Evolutionary conservation across 2,888 invertebrate genomes (phyloP).

Genomic region (Hylaea fasciaria): DNA sequence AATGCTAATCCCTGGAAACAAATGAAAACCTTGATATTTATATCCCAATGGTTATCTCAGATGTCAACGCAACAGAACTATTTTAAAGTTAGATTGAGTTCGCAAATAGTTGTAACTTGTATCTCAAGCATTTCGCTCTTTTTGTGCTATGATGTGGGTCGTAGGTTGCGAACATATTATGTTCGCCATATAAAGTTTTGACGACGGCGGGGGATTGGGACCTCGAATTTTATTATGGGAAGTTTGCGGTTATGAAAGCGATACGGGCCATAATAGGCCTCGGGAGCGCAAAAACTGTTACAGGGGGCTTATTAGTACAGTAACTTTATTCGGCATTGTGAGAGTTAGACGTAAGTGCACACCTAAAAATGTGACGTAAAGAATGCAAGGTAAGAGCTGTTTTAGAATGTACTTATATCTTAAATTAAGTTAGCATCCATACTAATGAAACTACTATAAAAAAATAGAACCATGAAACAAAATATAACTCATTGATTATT

Average conservation of each 20-base stretch:
- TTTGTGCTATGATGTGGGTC: conserved; percentile 45
- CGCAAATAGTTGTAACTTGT: conserved; percentile 46
- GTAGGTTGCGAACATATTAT: conserved; percentile 20
- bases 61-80: conserved; percentile 58
- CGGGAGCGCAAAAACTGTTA: neutral
- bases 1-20: neutral
- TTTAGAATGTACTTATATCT: no score
- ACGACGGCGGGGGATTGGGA: conserved; percentile 19
- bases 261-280: neutral
- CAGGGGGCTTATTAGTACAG: neutral
- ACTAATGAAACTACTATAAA: no score
- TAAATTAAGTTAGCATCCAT: no score
- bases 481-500: no score
- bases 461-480: no score
- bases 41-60: conserved; percentile 48
- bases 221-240: neutral
- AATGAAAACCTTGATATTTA: conserved; percentile 47
- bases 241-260: conserved; percentile 8
- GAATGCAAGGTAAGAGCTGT: no score
- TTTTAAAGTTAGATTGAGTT: conserved; percentile 76
- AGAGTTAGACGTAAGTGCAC: no score
- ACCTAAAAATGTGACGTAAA: no score
- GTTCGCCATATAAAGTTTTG: conserved; percentile 35
- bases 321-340: no score
- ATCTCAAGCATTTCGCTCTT: conserved; percentile 55